Evolutionary conservation across 2,888 invertebrate species (phyloP).

Genomic region (Drosophila rellima): DNA sequence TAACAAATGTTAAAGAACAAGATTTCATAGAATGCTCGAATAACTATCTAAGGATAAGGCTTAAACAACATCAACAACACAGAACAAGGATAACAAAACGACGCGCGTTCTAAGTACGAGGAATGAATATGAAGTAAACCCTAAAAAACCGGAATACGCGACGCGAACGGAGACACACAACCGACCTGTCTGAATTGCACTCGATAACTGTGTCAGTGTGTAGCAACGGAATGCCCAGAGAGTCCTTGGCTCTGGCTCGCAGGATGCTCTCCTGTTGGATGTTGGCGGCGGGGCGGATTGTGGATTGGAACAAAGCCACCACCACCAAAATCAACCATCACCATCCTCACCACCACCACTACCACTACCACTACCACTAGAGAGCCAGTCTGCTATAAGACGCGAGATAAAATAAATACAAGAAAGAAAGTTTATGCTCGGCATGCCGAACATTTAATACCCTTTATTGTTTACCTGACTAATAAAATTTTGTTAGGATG

Average conservation of each 20-base stretch:
- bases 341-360: slow-evolving; percentile 32
- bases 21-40: slow-evolving; percentile 40
- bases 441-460: not conserved
- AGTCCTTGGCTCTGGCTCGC: slow-evolving; percentile 41
- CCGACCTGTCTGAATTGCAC: slow-evolving; percentile 85
- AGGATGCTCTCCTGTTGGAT: slow-evolving; percentile 62
- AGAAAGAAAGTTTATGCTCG: not conserved
- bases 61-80: slow-evolving; percentile 44
- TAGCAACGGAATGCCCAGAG: slow-evolving; percentile 70
- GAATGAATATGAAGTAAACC: slow-evolving; percentile 9
- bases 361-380: slow-evolving; percentile 25
- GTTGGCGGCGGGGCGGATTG: slow-evolving; percentile 47
- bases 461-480: not conserved
- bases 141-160: slow-evolving; percentile 46
- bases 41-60: slow-evolving; percentile 61
- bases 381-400: slow-evolving; percentile 38
- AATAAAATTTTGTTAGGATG: too few species aligned
- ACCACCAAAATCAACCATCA: slow-evolving; percentile 30
- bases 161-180: slow-evolving; percentile 69
- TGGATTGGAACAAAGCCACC: slow-evolving; percentile 40
- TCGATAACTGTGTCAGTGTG: slow-evolving; percentile 84
- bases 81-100: slow-evolving; percentile 16
- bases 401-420: slow-evolving; percentile 43
- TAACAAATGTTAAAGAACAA: slow-evolving; percentile 36
- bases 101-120: slow-evolving; percentile 19